A percentile compares a stretch with the other conserved stretches of the same genome.
phyloP scores from a whole-genome alignment of 2,113 vertebrate species.

The Platanista minor region DNA sequence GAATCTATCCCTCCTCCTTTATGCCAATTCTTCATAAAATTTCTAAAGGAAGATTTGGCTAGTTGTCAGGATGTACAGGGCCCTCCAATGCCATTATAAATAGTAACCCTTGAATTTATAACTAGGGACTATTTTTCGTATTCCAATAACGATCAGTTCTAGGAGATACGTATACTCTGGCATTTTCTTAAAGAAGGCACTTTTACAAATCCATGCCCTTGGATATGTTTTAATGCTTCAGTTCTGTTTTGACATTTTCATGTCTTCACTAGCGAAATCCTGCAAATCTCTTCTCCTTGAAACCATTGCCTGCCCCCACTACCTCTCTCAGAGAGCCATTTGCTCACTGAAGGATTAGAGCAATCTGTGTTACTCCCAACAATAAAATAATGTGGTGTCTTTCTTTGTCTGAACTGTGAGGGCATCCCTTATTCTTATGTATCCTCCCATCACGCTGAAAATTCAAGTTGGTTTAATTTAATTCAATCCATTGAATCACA shows the following conservation, averaged over 20 bases:
- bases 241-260: constrained; percentile 52
- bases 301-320: neutral
- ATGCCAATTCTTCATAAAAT: neutral
- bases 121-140: constrained; percentile 1
- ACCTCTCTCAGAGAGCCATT: neutral
- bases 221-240: neutral
- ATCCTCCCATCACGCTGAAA: neutral
- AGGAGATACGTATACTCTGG: neutral
- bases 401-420: constrained; percentile 22
- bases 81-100: neutral
- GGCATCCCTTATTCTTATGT: neutral
- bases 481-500: neutral
- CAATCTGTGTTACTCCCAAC: neutral
- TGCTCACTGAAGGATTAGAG: neutral
- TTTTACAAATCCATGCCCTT: constrained; percentile 26
- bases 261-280: constrained; percentile 34
- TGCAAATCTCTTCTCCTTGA: constrained; percentile 23
- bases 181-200: constrained; percentile 38
- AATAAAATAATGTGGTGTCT: constrained; percentile 42
- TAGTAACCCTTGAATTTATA: neutral
- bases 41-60: neutral
- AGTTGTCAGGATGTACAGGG: neutral
- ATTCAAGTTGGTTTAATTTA: constrained; percentile 45
- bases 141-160: neutral
- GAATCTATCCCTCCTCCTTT: neutral